Evolutionary conservation across 2,888 invertebrate species (phyloP).

Genomic region (Phlogophora meticulosa): DNA sequence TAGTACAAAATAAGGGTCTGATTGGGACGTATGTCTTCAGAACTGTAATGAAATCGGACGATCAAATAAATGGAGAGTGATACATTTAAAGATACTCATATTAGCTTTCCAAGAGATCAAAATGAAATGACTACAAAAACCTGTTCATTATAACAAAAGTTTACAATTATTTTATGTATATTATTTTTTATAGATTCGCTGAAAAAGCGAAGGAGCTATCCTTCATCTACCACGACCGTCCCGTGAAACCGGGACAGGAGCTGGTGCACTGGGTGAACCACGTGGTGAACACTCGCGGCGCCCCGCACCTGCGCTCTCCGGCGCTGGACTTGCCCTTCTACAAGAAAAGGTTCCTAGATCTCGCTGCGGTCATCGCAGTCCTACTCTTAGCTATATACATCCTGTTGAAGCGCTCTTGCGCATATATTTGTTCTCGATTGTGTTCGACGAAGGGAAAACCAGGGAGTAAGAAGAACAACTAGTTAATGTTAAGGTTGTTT

Average conservation of each 20-base stretch:
- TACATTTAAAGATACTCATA: too few relatives aligned
- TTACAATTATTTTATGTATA: too few relatives aligned
- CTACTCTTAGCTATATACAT: neutral
- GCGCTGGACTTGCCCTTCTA: conserved; percentile 49
- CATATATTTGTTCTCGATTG: neutral
- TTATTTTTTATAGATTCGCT: conserved; percentile 64
- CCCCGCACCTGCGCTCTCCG: conserved; percentile 80
- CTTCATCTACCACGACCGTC: conserved; percentile 22
- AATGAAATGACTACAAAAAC: too few relatives aligned
- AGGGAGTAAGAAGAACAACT: conserved; percentile 33
- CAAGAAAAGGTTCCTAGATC: conserved; percentile 72
- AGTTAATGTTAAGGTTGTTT: conserved; percentile 25
- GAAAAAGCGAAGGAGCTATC: conserved; percentile 64
- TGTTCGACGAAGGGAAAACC: conserved; percentile 10
- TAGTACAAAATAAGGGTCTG: too few relatives aligned
- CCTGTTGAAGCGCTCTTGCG: conserved; percentile 10
- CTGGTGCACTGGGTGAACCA: conserved; percentile 93
- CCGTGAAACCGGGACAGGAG: conserved; percentile 49
- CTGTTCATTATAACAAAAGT: too few relatives aligned
- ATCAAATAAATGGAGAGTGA: too few relatives aligned
- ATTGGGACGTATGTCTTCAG: too few relatives aligned
- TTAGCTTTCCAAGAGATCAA: too few relatives aligned
- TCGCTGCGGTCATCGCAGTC: conserved; percentile 29
- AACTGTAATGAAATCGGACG: too few relatives aligned
- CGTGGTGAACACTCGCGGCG: conserved; percentile 89